A percentile compares a stretch with the other conserved stretches of the same genome.
phyloP scores from a whole-genome alignment of 1,140 invertebrate genomes.

The Listronotus bonariensis region DNA sequence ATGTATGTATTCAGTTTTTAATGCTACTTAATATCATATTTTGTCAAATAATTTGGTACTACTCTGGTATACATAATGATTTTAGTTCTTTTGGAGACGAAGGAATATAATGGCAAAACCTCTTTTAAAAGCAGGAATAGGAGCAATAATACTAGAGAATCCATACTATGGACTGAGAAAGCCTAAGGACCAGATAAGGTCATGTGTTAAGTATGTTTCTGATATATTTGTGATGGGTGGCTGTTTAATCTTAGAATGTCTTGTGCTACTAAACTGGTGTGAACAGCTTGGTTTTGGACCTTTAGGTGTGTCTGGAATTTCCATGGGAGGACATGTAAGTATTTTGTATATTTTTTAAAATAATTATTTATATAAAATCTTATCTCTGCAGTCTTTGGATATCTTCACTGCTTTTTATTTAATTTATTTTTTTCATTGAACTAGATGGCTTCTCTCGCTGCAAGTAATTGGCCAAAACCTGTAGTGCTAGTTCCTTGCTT shows the following conservation, averaged over 20 bases:
- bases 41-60: too few species aligned
- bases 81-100: constrained; percentile 90
- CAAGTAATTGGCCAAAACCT: constrained; percentile 92
- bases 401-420: constrained; percentile 19
- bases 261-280: constrained; percentile 93
- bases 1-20: constrained; percentile 72
- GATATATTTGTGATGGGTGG: constrained; percentile 99
- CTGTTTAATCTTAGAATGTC: constrained; percentile 90
- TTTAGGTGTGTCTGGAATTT: constrained; percentile 92
- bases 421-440: constrained; percentile 27
- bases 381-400: neutral
- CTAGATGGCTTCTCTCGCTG: constrained; percentile 96
- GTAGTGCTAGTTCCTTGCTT: constrained; percentile 92
- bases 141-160: constrained; percentile 94
- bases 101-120: constrained; percentile 89
- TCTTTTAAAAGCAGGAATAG: constrained; percentile 89
- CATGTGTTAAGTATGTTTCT: constrained; percentile 91
- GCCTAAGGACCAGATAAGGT: constrained; percentile 88
- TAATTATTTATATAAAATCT: neutral
- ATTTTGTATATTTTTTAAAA: constrained; percentile 33
- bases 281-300: constrained; percentile 86
- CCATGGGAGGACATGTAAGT: constrained; percentile 98
- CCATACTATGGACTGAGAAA: constrained; percentile 95
- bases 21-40: too few species aligned
- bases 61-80: constrained; percentile 32